These are phyloP conservation scores for Ophion ventricosus DNA, from an alignment of 2,888 invertebrate species.

Conservation along the genomic window DNA sequence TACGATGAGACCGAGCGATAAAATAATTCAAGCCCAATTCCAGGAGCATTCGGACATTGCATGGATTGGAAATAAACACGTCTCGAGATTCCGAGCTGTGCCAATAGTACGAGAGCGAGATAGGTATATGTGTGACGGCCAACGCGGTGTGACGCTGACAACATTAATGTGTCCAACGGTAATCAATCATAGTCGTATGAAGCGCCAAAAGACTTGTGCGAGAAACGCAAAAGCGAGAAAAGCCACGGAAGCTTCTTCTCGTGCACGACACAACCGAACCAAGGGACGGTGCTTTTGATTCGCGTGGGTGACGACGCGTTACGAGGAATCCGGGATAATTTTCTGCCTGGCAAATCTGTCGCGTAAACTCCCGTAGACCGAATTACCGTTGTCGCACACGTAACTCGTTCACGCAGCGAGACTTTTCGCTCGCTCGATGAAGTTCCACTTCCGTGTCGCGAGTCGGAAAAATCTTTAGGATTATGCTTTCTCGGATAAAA, in stretches of 20 bases:
- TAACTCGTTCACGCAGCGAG: too few relatives aligned
- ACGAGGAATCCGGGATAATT: constrained; percentile 36
- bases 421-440: too few relatives aligned
- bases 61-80: too few relatives aligned
- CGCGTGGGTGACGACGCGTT: constrained; percentile 59
- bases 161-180: background rate
- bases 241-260: constrained; percentile 24
- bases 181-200: background rate
- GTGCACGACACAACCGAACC: constrained; percentile 5
- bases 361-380: background rate
- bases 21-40: too few relatives aligned
- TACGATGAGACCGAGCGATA: too few relatives aligned
- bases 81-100: background rate
- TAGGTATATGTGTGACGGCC: background rate
- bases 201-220: too few relatives aligned
- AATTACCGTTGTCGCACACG: too few relatives aligned
- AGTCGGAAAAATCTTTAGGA: too few relatives aligned
- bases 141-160: background rate
- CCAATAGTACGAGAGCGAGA: background rate
- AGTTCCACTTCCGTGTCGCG: too few relatives aligned
- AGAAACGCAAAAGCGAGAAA: background rate
- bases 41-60: too few relatives aligned
- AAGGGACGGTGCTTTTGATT: constrained; percentile 43
- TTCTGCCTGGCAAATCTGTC: constrained; percentile 51
- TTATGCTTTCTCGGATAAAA: too few relatives aligned